Evolutionary conservation across 2,113 vertebrate species (phyloP).

Genomic region (Gasterosteus aculeatus): DNA sequence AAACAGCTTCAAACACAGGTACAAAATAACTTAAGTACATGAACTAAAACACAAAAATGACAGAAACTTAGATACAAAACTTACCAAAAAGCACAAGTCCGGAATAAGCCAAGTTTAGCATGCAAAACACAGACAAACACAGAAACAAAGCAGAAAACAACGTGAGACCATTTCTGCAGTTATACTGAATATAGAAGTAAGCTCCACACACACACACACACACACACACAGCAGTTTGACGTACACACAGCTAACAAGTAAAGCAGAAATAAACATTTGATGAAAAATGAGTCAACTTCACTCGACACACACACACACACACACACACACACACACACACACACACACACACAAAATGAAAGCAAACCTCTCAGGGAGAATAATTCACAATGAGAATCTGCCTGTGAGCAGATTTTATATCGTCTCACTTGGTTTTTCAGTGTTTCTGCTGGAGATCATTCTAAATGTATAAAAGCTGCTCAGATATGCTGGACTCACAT

Average conservation of each 20-base stretch:
- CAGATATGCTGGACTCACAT: too few species aligned
- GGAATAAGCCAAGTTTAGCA: conserved; percentile 99
- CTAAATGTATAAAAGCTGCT: too few species aligned
- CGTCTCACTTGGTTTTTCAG: too few species aligned
- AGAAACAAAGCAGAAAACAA: conserved; percentile 79
- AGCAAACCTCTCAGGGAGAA: not conserved
- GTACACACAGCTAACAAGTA: conserved; percentile 56
- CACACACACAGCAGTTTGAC: conserved; percentile 33
- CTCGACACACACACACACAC: not conserved
- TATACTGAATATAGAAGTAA: conserved; percentile 74
- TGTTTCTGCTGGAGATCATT: too few species aligned
- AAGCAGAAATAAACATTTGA: conserved; percentile 57
- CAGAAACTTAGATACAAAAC: conserved; percentile 83
- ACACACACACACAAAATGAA: not conserved
- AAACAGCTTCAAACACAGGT: conserved; percentile 48
- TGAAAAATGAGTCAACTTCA: conserved; percentile 49
- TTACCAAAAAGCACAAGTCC: conserved; percentile 99
- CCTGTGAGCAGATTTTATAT: too few species aligned
- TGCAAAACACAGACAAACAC: conserved; percentile 93
- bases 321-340: not conserved
- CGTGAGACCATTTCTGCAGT: conserved; percentile 70
- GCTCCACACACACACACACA: conserved; percentile 26
- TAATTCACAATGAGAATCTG: too few species aligned
- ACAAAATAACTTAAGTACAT: conserved; percentile 62
- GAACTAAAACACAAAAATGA: conserved; percentile 65